phyloP scores from a whole-genome alignment of 2,888 invertebrate species.

The Cephus pygmeus region DNA sequence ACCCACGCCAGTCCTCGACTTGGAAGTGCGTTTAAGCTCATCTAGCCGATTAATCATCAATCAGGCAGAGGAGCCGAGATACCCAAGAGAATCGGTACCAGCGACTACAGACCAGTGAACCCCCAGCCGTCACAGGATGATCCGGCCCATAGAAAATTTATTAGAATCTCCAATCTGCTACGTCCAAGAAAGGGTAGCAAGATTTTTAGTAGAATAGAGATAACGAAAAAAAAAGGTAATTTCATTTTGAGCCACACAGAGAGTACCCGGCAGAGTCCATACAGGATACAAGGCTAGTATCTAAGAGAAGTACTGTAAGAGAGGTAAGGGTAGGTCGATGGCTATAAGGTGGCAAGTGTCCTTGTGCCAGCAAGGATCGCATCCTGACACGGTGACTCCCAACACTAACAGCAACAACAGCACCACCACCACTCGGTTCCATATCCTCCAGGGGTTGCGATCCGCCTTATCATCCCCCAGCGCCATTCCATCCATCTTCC shows the following conservation, averaged over 20 bases:
- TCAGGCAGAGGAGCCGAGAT: neutral
- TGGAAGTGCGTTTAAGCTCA: slow-evolving; percentile 60
- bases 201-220: too few species aligned
- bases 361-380: slow-evolving; percentile 48
- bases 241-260: neutral
- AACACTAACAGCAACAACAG: slow-evolving; percentile 26
- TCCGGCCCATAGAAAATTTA: neutral
- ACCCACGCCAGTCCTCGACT: slow-evolving; percentile 39
- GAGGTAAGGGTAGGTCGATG: neutral
- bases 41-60: slow-evolving; percentile 57
- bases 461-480: slow-evolving; percentile 41
- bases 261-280: neutral
- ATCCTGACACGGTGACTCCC: slow-evolving; percentile 55
- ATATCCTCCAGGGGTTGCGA: slow-evolving; percentile 17
- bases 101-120: neutral
- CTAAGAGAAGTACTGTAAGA: neutral
- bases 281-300: neutral
- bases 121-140: neutral
- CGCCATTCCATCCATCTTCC: slow-evolving; percentile 63
- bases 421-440: slow-evolving; percentile 23
- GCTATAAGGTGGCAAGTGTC: slow-evolving; percentile 38
- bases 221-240: neutral
- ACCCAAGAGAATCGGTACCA: neutral
- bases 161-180: neutral
- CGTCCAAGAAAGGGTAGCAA: neutral